Base-by-base conservation (phyloP, 2,113 vertebrate genomes). In the Spermophilus dauricus region DNA sequence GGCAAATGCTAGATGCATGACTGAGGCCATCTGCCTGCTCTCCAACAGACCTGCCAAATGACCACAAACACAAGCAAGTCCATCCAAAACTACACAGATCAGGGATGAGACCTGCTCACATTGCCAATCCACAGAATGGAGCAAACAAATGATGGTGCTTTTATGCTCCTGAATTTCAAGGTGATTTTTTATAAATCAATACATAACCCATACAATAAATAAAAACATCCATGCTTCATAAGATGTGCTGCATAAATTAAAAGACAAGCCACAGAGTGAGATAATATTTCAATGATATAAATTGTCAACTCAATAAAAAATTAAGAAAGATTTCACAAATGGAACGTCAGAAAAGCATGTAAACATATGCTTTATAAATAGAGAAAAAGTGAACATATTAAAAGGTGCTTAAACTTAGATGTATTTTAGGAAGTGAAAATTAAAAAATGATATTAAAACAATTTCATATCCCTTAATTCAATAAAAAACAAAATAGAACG, bases 221-320 rank as follows among this genome's bases (percentile, higher is more conserved):
- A 48, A 96, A 94, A 90, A 76, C 26, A 8, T 75, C 2, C 8
- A 42, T 69, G 42, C 13, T 86, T 89, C 26, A 8, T 51, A 86
- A 95, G 69, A 34, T 2, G 89, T 24, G 72, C 16, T 86, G 16
- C 7, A 56, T 42, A 56, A 69, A 90, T 51, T 42, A 67, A 80
- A 89, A 90, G 7, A 39, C 83, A 92, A 82, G 6, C 17, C 20
- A 56, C 7, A 94, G 2, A 28, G 2, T n/a, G 58, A 70, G 78
- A 77, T 7, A 80, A 48, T 34, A 61, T 92, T 88, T 86, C 16
- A 89, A 70, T 45, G 30, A 42, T 45, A 39, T 16, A 75, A 85
- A 30, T 85, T 85, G 20, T 81, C 6, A 92, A 85, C n/a, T 92
- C 48, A 80, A 3, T 86, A 92, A 84, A 28, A 87, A 80, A 53